A percentile compares a stretch with the other conserved stretches of the same genome.
Conservation (phyloP, 2,797 vertebrate species). For the Micrastur ruficollis region DNA sequence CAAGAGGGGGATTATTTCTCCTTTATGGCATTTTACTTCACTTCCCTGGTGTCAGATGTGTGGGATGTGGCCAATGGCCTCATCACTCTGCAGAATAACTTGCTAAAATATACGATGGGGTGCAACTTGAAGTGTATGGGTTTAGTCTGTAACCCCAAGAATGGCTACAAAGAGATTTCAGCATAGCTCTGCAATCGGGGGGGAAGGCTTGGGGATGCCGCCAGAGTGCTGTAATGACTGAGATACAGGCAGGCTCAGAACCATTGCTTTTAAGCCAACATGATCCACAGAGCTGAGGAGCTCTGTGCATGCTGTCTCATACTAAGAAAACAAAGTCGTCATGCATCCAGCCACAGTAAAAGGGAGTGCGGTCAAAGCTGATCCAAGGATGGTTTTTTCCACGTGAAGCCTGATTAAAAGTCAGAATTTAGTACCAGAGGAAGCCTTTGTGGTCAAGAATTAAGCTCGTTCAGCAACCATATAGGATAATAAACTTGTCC, state of each 20-base stretch:
- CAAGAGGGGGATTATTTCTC: neutral
- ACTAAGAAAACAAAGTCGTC: neutral
- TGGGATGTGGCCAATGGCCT: neutral
- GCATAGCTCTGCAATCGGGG: neutral
- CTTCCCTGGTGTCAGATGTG: neutral
- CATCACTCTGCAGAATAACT: neutral
- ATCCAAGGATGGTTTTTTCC: neutral
- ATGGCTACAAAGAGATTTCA: neutral
- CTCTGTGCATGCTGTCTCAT: neutral
- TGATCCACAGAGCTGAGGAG: neutral
- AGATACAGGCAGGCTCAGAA: neutral
- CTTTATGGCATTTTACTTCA: neutral
- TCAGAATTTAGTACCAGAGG: neutral
- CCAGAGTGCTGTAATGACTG: neutral
- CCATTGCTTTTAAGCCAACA: neutral
- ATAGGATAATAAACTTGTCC: conserved; percentile 7
- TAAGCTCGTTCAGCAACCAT: conserved; percentile 20
- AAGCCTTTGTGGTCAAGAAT: conserved; percentile 19
- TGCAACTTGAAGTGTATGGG: neutral
- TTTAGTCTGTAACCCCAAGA: neutral
- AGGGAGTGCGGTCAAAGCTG: neutral
- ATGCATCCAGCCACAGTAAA: neutral
- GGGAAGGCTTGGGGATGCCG: neutral
- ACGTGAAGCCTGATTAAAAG: neutral
- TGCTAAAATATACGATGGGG: neutral